These are phyloP conservation scores for Ellobium chinense DNA, from an alignment of 2,888 invertebrate genomes.

Conservation along the genomic window DNA sequence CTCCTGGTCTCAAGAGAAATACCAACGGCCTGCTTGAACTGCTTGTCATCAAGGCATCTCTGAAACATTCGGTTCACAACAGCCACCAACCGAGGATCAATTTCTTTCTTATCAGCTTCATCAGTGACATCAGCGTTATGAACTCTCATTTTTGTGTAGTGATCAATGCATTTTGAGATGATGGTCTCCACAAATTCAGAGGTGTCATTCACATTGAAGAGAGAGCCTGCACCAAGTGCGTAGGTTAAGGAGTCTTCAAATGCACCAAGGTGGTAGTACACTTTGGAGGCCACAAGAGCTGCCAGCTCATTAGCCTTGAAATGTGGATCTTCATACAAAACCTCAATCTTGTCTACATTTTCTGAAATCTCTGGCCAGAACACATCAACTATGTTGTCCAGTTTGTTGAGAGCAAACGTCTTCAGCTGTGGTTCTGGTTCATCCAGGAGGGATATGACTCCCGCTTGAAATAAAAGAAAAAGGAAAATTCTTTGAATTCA, in stretches of 20 bases:
- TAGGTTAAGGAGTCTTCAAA: slow-evolving; percentile 98
- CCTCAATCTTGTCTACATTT: slow-evolving; percentile 97
- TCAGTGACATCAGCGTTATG: slow-evolving; percentile 86
- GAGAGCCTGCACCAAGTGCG: slow-evolving; percentile 95
- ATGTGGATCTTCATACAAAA: slow-evolving; percentile 95
- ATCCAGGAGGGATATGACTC: slow-evolving; percentile 96
- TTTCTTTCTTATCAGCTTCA: slow-evolving; percentile 79
- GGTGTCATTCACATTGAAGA: slow-evolving; percentile 96
- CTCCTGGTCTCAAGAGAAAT: slow-evolving; percentile 96
- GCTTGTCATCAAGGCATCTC: slow-evolving; percentile 95
- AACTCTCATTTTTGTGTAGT: slow-evolving; percentile 91
- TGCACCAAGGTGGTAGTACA: slow-evolving; percentile 97
- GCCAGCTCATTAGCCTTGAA: slow-evolving; percentile 93
- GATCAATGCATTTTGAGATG: slow-evolving; percentile 97
- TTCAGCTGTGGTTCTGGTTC: slow-evolving; percentile 96
- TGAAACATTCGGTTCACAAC: slow-evolving; percentile 99
- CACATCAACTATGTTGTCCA: slow-evolving; percentile 96
- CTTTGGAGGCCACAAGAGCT: slow-evolving; percentile 98
- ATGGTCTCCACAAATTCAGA: slow-evolving; percentile 98
- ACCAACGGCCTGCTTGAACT: slow-evolving; percentile 93
- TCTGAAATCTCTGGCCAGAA: slow-evolving; percentile 99
- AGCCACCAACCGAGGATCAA: slow-evolving; percentile 85
- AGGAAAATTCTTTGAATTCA: background rate
- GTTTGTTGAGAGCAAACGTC: slow-evolving; percentile 93
- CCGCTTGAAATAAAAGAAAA: slow-evolving; percentile 82